Base-by-base conservation (phyloP, 2,888 invertebrate species). In the Cerastis leucographa region DNA sequence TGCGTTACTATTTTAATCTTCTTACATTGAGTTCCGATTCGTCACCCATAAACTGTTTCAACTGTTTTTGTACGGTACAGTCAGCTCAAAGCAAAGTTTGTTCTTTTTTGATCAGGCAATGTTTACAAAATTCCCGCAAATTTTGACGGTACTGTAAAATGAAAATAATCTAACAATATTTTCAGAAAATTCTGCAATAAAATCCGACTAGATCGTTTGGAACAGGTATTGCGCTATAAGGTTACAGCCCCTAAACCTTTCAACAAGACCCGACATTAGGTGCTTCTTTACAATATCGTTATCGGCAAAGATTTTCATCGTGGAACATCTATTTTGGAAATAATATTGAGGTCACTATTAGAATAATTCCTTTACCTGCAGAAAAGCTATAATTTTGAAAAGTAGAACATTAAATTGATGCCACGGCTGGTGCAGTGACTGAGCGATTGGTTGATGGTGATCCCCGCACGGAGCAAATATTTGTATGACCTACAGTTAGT, bases 211-310 rank as follows among this genome's bases (percentile, higher is more conserved):
- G 66, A 14, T 80, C 62, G 72, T 78, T 86, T 83, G 54, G 35
- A 74, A 83, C 78, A 64, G 64, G 64, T 64, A 75, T 67, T 77
- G 54, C 29, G 54, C 62, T 64, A 42, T 78, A 83, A 85, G 76
- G 85, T 73, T 86, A 84, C 76, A 59, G 74, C 62, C 25, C 64
- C 71, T 66, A 72, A 81, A 81, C 78, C 74, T 78, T 81, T 75
- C 68, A 59, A 71, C 76, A 59, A 67, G 56, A 64, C 69, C 76
- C 65, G 59, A 78, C 69, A 84, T 78, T 71, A 81, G 56, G 68
- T 51, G 62, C 73, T 78, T 65, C 64, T 78, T 74, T 68, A 76
- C 68, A 35, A 42, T 56, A 74, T 64, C 61, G 44, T 74, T 83
- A 74, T 74, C 44, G 25, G 49, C 19, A 46, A 12, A 71, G 61